A percentile compares a stretch with the other conserved stretches of the same genome.
phyloP scores from a whole-genome alignment of 53 echinoderm and acorn worm genomes.

The Paracentrotus lividus region DNA sequence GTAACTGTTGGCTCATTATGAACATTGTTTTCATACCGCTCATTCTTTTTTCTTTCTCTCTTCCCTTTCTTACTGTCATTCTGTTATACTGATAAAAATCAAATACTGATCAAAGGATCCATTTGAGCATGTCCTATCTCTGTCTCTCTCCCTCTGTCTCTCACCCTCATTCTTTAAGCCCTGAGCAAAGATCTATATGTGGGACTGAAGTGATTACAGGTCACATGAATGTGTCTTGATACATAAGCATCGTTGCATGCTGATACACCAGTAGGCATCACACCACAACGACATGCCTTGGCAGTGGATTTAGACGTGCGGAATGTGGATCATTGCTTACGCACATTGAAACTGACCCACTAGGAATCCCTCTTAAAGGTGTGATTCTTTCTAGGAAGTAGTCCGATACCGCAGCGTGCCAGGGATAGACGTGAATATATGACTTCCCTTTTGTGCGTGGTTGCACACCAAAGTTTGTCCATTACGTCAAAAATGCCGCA shows the following conservation, averaged over 20 bases:
- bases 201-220: slow-evolving; percentile 39
- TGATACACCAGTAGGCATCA: background rate
- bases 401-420: background rate
- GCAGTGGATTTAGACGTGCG: background rate
- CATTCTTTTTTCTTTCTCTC: too few relatives aligned
- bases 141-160: background rate
- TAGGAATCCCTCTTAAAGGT: slow-evolving; percentile 61
- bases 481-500: slow-evolving; percentile 50
- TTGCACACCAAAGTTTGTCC: background rate
- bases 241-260: too few relatives aligned
- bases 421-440: background rate
- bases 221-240: background rate
- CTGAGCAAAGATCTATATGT: slow-evolving; percentile 10
- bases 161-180: background rate
- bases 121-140: background rate
- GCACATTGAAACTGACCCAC: slow-evolving; percentile 44
- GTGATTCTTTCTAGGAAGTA: slow-evolving; percentile 41
- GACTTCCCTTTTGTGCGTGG: background rate
- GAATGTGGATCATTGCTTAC: slow-evolving; percentile 56
- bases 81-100: background rate
- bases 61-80: background rate
- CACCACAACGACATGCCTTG: slow-evolving; percentile 14
- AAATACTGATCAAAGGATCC: background rate
- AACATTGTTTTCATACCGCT: too few relatives aligned
- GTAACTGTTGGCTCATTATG: too few relatives aligned